Evolutionary conservation across 1,140 invertebrate genomes (phyloP).

Genomic region (Maconellicoccus hirsutus): DNA sequence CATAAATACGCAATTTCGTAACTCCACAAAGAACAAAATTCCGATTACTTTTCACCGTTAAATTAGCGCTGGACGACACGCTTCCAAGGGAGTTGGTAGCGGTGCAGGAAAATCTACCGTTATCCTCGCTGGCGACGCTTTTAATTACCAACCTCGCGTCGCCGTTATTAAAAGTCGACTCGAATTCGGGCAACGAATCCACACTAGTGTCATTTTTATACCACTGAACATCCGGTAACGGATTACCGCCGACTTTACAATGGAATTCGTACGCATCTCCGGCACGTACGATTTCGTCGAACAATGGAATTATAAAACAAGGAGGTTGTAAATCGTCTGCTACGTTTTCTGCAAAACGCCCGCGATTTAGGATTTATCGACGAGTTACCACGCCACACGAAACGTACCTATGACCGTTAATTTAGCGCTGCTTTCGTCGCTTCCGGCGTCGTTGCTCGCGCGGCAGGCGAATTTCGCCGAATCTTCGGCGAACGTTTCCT

Average conservation of each 20-base stretch:
- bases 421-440: slow-evolving; percentile 55
- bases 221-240: slow-evolving; percentile 66
- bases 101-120: slow-evolving; percentile 51
- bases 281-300: slow-evolving; percentile 48
- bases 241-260: slow-evolving; percentile 59
- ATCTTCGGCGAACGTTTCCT: slow-evolving; percentile 72
- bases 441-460: slow-evolving; percentile 55
- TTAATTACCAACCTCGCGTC: slow-evolving; percentile 49
- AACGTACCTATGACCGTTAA: slow-evolving; percentile 57
- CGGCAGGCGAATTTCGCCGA: slow-evolving; percentile 63
- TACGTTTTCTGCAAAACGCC: slow-evolving; percentile 42
- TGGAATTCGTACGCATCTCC: slow-evolving; percentile 52
- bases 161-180: slow-evolving; percentile 51
- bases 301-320: slow-evolving; percentile 48
- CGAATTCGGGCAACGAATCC: slow-evolving; percentile 58
- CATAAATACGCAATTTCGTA: neutral
- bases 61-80: slow-evolving; percentile 43
- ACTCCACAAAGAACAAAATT: too few relatives aligned
- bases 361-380: neutral
- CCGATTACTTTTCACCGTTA: slow-evolving; percentile 42
- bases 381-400: too few relatives aligned
- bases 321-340: slow-evolving; percentile 52
- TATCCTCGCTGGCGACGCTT: slow-evolving; percentile 44
- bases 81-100: slow-evolving; percentile 55
- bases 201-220: slow-evolving; percentile 61